Evolutionary conservation across 2,797 vertebrate species (phyloP), one percentile per base, ranked within the genome.

Genomic region (Falco rusticolus): DNA sequence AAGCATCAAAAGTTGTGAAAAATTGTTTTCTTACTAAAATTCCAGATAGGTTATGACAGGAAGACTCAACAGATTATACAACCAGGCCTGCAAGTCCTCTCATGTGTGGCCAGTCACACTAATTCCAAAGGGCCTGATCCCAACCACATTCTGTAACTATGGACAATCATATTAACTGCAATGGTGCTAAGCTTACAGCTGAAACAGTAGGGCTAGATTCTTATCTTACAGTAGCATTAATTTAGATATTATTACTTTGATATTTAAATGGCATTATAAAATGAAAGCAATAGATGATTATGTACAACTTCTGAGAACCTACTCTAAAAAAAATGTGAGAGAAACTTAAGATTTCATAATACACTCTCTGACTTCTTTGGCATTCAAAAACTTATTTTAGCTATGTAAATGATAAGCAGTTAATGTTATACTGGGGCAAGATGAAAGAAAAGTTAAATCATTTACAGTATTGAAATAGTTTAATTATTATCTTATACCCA

Each of bases 331-430:
- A 93, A 76, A 54, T 34, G 5, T 22, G 78, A 84, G 22, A 57
- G 34, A 76, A 86, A 83, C 12, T 37, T 25, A n/a, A 43, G 34
- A 87, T 53, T 91, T 93, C 28, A 5, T 87, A 89, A 87, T 43
- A 87, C 2, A 43, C 18, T 28, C 15, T 17, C 57, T 54, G 43
- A 65, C 64, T 92, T 63, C 41, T 78, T 89, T 37, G 20, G 59
- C 61, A 89, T 96, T 93, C 78, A 93, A 77, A 92, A 93, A 92
- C 26, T 85, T 94, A 87, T 93, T 95, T 96, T 94, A 96, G 89
- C 71, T 94, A 91, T 85, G 81, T 64, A 95, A 97, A 92, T 93
- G n/a, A 93, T 87, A 89, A 94, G 71, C 71, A 91, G 87, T 90
- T 95, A 95, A 95, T 93, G 86, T 86, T 86, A 82, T 65, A 88